phyloP scores from a whole-genome alignment of 2,888 invertebrate genomes.

The Iphiclides podalirius region DNA sequence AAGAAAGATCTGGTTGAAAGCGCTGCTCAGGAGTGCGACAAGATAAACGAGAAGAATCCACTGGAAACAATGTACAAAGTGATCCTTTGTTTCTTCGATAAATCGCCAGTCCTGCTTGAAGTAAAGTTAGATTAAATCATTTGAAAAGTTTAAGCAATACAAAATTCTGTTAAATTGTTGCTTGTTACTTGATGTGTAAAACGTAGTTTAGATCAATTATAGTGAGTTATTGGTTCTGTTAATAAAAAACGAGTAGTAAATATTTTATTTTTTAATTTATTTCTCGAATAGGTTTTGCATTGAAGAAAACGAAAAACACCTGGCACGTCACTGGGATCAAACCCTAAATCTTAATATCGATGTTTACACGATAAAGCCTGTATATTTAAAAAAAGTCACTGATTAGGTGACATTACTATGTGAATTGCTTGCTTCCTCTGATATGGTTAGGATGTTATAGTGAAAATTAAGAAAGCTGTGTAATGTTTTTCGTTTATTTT shows the following conservation, averaged over 20 bases:
- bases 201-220: not conserved
- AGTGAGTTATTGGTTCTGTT: not conserved
- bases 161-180: not conserved
- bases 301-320: too few relatives aligned
- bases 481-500: too few relatives aligned
- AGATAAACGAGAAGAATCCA: slow-evolving; percentile 10
- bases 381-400: too few relatives aligned
- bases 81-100: slow-evolving; percentile 11
- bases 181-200: not conserved
- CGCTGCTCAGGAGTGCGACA: slow-evolving; percentile 4
- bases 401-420: too few relatives aligned
- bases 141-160: not conserved
- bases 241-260: not conserved
- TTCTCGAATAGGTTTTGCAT: too few relatives aligned
- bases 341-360: too few relatives aligned
- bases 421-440: too few relatives aligned
- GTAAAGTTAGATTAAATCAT: slow-evolving; percentile 9
- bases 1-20: slow-evolving; percentile 1
- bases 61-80: slow-evolving; percentile 12
- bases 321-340: too few relatives aligned
- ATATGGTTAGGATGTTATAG: too few relatives aligned
- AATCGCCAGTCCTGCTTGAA: slow-evolving; percentile 10
- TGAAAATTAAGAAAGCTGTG: too few relatives aligned
- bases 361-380: too few relatives aligned
- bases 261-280: not conserved